Conservation (phyloP, 1,140 invertebrate genomes). For the Melipona quadrifasciata region DNA sequence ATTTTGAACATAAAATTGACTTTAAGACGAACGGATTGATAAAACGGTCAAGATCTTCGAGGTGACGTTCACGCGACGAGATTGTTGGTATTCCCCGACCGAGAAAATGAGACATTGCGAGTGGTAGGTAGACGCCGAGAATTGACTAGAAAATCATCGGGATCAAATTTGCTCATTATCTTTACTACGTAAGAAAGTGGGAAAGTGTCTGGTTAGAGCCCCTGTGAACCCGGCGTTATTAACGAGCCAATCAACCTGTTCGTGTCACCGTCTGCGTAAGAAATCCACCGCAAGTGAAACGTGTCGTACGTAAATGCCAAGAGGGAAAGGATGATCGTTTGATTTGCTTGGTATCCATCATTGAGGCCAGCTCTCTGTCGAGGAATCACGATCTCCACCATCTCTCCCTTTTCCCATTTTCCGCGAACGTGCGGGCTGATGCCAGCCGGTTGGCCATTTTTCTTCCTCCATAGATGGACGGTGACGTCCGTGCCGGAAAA, state of each 20-base stretch:
- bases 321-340: conserved; percentile 43
- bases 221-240: neutral
- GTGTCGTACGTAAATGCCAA: conserved; percentile 41
- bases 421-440: neutral
- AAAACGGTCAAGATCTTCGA: neutral
- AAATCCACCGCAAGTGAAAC: conserved; percentile 8
- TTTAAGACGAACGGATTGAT: neutral
- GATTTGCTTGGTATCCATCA: neutral
- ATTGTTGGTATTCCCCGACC: neutral
- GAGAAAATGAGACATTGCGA: neutral
- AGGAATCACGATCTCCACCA: neutral
- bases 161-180: neutral
- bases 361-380: neutral
- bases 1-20: neutral
- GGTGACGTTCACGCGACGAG: neutral
- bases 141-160: neutral
- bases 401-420: conserved; percentile 4
- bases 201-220: neutral
- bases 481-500: conserved; percentile 8
- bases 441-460: neutral
- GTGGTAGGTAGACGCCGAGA: too few relatives aligned
- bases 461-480: conserved; percentile 5
- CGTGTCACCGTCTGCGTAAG: neutral
- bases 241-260: neutral
- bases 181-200: neutral